Base-by-base conservation (phyloP, 2,113 vertebrate species). In the Heterotis niloticus region DNA sequence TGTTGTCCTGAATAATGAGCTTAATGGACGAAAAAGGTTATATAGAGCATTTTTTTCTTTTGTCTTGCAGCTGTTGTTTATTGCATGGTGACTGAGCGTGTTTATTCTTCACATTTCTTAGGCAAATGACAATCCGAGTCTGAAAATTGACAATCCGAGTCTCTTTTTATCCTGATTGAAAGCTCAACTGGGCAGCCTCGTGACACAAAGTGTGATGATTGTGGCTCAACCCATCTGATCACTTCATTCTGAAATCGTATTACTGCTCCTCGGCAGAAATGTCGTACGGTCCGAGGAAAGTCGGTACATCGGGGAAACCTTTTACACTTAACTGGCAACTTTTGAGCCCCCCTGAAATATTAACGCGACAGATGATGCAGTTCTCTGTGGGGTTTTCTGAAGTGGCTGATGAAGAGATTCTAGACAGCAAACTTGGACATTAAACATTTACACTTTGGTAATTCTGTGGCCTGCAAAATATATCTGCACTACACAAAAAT, bases 211-310 rank as follows among this genome's bases (percentile, higher is more conserved):
- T 51, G 54, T 52, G 69, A 34, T 72, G 69, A 54, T 72, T 66
- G 17, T 72, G 9, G 54, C 44, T 52, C 69, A 29, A 54, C 69
- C 69, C 69, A 23, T 20, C 17, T 72, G 54, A 72, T 72, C 52
- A 72, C 52, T 57, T 74, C 57, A 56, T 74, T 56, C 52, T 23
- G 12, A 57, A 57, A 28, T 56, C 20, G 54, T 51, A 52, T 24
- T 54, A 44, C 51, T 34, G 69, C 69, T 74, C 52, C 51, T 72
- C 23, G n/a, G 51, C 17, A 62, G 59, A 74, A 74, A 74, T 74
- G 71, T 74, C n/a, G 34, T 17, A 44, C 12, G 9, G 0, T 44
- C 34, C 34, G 70, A 20, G 23, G 20, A 54, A n/a, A 72, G 54
- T 72, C 20, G 59, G 13, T 54, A 54, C 5, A 74, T 0, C 12